A percentile compares a stretch with the other conserved stretches of the same genome.
phyloP scores from a whole-genome alignment of 1,140 invertebrate genomes.

The Papilio polytes region DNA sequence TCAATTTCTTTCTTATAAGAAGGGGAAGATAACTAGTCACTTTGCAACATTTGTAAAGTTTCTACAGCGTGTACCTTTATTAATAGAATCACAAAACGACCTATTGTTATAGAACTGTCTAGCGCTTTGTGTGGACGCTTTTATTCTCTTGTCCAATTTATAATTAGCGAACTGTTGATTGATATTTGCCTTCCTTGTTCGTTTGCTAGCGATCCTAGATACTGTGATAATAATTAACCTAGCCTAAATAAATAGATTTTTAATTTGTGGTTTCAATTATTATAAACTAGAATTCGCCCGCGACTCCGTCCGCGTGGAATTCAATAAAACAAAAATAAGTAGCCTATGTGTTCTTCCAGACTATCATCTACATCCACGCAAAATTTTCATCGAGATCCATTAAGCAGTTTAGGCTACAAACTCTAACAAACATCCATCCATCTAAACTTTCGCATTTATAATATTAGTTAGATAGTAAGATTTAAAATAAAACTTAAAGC shows the following conservation, averaged over 20 bases:
- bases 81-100: slow-evolving; percentile 39
- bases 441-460: too few species aligned
- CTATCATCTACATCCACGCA: too few species aligned
- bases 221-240: slow-evolving; percentile 3
- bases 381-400: too few species aligned
- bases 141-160: slow-evolving; percentile 53
- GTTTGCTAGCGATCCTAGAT: slow-evolving; percentile 36
- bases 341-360: too few species aligned
- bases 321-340: too few species aligned
- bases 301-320: too few species aligned
- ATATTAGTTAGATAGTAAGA: too few species aligned
- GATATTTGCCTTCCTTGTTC: slow-evolving; percentile 55
- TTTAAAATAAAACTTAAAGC: too few species aligned
- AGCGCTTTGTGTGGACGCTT: slow-evolving; percentile 18
- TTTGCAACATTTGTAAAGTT: neutral
- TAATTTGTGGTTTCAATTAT: too few species aligned
- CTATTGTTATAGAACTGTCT: slow-evolving; percentile 20
- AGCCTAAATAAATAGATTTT: neutral
- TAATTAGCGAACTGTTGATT: slow-evolving; percentile 58
- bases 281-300: too few species aligned
- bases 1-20: neutral
- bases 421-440: too few species aligned
- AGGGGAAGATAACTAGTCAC: neutral
- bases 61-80: slow-evolving; percentile 5
- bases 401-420: too few species aligned